A percentile compares a stretch with the other conserved stretches of the same genome.
phyloP scores from a whole-genome alignment of 2,113 vertebrate species.

The Gulo gulo region DNA sequence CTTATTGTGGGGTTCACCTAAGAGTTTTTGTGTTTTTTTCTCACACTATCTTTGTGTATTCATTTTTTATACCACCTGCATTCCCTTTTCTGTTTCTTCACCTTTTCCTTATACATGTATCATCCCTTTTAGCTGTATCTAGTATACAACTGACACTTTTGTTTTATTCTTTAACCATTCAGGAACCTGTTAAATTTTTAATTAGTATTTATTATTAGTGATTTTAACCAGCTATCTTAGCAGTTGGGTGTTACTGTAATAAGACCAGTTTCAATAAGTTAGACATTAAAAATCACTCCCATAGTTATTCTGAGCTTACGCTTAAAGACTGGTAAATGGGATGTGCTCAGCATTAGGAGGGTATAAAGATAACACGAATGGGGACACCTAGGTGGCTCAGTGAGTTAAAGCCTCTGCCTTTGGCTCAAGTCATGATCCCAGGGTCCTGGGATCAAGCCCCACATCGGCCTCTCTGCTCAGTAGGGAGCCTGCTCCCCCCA shows the following conservation, averaged over 20 bases:
- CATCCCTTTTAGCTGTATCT: not conserved
- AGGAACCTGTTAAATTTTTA: not conserved
- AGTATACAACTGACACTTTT: not conserved
- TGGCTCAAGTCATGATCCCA: too few relatives aligned
- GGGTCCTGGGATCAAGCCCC: too few relatives aligned
- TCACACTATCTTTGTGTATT: not conserved
- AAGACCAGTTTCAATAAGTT: not conserved
- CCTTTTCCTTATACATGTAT: not conserved
- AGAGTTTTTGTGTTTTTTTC: not conserved
- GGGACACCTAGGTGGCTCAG: too few relatives aligned
- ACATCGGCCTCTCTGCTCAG: too few relatives aligned
- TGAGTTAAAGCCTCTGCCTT: too few relatives aligned
- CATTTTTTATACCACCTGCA: not conserved
- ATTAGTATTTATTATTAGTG: not conserved
- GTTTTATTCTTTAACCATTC: not conserved
- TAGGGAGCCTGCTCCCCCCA: too few relatives aligned
- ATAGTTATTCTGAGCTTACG: not conserved
- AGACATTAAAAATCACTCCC: not conserved
- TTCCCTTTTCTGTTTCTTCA: not conserved
- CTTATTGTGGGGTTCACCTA: not conserved
- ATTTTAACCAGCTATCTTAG: not conserved
- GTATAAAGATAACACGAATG: not conserved
- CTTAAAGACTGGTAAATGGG: not conserved
- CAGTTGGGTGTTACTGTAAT: not conserved
- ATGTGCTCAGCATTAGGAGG: not conserved